Base-by-base conservation (phyloP, 2,797 vertebrate genomes). In the Synanceia verrucosa region DNA sequence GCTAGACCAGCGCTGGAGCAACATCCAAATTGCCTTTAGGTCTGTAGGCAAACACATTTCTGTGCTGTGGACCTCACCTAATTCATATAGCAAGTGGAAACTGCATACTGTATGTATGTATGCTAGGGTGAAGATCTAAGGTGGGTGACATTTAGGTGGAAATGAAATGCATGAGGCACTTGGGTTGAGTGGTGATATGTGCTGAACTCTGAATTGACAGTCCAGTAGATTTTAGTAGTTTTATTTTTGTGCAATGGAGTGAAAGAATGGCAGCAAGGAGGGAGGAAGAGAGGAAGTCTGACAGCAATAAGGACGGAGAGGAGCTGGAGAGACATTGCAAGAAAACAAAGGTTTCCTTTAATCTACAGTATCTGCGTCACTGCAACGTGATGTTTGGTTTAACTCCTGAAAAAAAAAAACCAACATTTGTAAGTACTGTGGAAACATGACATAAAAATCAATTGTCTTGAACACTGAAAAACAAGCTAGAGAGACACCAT, bases 111-210 rank as follows among this genome's bases (percentile, higher is more conserved):
- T 21, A 31, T 46, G n/a, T n/a, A n/a, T n/a, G n/a, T n/a, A 48
- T 28, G 16, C 18, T 12, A 6, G 28, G 23, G 5, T 14, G 29
- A 67, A 13, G 9, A 28, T 50, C 19, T 39, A 9, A 50, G 44
- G 19, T 56, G 50, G 29, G 39, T 81, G 73, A 73, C 61, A 78
- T 76, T 68, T 76, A 46, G 21, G 59, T 64, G 39, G 6, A 76
- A 26, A 61, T 62, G 13, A 56, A 72, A 60, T 62, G 18, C 56
- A 24, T 24, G 28, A 51, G 26, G 5, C 11, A 44, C 14, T 6
- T 9, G 21, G 31, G 41, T 33, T 65, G 36, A 59, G 56, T 19
- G 18, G 19, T 8, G 23, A 48, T 44, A n/a, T 57, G 39, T 67
- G 34, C 52, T 52, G 39, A 64, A 50, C 48, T 60, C 23, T 19